These are phyloP conservation scores for Macrocentrus cingulum DNA, from an alignment of 1,140 invertebrate genomes.

Conservation along the genomic window DNA sequence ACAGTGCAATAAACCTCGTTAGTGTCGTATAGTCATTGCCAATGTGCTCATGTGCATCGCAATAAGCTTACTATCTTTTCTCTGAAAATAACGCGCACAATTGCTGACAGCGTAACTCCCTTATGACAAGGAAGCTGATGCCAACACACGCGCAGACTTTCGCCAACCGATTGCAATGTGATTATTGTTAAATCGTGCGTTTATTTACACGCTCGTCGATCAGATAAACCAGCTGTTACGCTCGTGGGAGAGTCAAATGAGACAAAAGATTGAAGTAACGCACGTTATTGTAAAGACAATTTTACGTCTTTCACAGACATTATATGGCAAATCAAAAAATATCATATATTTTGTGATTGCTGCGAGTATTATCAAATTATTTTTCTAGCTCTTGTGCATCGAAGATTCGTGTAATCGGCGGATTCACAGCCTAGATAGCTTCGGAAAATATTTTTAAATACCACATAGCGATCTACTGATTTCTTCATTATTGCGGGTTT, in stretches of 20 bases:
- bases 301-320: neutral
- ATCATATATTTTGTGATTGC: too few species aligned
- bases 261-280: neutral
- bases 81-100: too few species aligned
- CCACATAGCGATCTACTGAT: too few species aligned
- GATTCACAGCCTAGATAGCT: too few species aligned
- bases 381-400: too few species aligned
- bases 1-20: slow-evolving; percentile 29
- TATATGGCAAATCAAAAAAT: neutral
- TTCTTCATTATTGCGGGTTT: too few species aligned
- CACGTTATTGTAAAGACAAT: neutral
- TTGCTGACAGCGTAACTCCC: neutral
- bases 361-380: too few species aligned
- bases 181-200: slow-evolving; percentile 19
- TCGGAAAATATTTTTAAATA: too few species aligned
- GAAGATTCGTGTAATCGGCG: too few species aligned
- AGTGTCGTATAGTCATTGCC: neutral
- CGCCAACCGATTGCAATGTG: slow-evolving; percentile 17
- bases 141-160: slow-evolving; percentile 19
- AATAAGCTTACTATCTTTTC: slow-evolving; percentile 11
- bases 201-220: slow-evolving; percentile 22
- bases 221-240: slow-evolving; percentile 19
- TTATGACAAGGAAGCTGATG: neutral
- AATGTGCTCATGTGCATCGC: slow-evolving; percentile 6
- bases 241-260: slow-evolving; percentile 9